phyloP scores from a whole-genome alignment of 2,797 vertebrate species.

The Petrocephalus sullivani region DNA sequence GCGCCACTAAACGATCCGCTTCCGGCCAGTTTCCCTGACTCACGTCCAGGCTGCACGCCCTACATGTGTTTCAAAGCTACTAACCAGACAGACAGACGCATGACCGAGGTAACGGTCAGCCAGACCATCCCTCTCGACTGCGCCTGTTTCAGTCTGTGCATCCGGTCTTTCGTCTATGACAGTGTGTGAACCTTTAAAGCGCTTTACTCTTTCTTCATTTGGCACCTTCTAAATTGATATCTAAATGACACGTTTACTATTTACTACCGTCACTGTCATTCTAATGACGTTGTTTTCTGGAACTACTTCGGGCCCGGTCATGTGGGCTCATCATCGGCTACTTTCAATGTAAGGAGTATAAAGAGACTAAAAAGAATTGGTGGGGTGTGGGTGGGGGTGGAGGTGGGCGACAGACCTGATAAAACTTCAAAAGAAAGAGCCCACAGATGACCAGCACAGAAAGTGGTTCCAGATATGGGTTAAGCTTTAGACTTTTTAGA shows the following conservation, averaged over 20 bases:
- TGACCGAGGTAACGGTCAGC: conserved; percentile 57
- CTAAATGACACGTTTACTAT: conserved; percentile 47
- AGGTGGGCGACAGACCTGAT: background rate
- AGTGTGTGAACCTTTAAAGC: conserved; percentile 75
- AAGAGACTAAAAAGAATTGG: background rate
- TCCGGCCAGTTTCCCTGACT: conserved; percentile 77
- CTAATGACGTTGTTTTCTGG: conserved; percentile 64
- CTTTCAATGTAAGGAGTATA: background rate
- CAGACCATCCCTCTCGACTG: conserved; percentile 69
- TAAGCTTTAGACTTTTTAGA: conserved; percentile 58
- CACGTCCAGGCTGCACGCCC: conserved; percentile 90
- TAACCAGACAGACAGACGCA: conserved; percentile 59
- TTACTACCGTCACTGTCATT: conserved; percentile 59
- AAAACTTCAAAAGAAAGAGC: conserved; percentile 30
- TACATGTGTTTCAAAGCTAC: conserved; percentile 74
- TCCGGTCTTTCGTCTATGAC: conserved; percentile 76
- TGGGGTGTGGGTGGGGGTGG: background rate
- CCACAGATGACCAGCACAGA: conserved; percentile 67
- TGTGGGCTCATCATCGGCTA: conserved; percentile 41
- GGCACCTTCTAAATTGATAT: conserved; percentile 41
- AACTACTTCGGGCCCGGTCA: conserved; percentile 74
- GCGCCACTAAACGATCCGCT: conserved; percentile 77
- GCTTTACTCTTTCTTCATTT: conserved; percentile 64
- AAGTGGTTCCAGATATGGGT: conserved; percentile 76
- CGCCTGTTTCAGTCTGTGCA: conserved; percentile 85